Percentiles rank a stretch among this genome's conserved stretches.
Conservation (phyloP, 2,113 vertebrate species). For the Bathybates hornii region DNA sequence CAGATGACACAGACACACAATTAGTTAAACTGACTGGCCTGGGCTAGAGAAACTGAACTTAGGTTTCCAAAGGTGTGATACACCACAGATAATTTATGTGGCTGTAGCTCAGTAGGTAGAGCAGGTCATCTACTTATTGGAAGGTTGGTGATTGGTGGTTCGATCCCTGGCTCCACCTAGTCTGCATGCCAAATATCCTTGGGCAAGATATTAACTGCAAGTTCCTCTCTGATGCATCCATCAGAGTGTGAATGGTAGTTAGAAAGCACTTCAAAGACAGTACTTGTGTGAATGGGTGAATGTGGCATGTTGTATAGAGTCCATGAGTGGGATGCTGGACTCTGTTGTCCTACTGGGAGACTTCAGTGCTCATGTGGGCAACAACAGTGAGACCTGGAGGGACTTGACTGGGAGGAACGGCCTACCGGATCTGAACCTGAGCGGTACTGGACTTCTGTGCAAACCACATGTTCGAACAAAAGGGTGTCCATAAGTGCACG, state of each 20-base stretch:
- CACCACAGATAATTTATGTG: not conserved
- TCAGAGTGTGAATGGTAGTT: not conserved
- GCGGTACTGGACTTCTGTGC: not conserved
- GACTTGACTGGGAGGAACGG: not conserved
- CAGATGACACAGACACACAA: not conserved
- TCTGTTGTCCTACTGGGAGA: not conserved
- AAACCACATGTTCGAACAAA: not conserved
- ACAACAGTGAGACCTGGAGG: not conserved
- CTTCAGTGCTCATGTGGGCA: not conserved
- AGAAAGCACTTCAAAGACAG: not conserved
- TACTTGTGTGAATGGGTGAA: not conserved
- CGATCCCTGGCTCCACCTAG: not conserved
- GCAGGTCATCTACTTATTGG: not conserved
- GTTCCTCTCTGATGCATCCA: not conserved
- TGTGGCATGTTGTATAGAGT: not conserved
- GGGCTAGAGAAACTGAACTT: not conserved
- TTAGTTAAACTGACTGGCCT: not conserved
- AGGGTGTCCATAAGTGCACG: not conserved
- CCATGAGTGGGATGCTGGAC: not conserved
- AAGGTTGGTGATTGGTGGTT: not conserved
- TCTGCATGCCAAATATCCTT: not conserved
- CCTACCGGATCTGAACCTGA: fast-evolving
- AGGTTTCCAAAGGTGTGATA: not conserved
- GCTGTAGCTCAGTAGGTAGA: not conserved
- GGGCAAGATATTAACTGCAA: not conserved